Conservation (phyloP, 2,888 invertebrate species). For the Eristalis tenax region DNA sequence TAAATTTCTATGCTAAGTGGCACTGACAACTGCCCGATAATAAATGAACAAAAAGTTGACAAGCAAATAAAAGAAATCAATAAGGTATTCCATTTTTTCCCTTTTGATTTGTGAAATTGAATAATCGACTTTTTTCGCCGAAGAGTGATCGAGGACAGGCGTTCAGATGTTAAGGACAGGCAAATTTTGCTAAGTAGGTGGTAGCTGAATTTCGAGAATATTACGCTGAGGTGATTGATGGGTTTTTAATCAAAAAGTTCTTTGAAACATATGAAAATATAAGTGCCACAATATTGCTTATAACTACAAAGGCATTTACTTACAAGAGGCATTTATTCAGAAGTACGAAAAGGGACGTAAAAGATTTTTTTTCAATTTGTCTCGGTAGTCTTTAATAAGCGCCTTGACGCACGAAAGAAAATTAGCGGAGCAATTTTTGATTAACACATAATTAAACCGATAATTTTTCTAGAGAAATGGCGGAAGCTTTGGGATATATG, state of each 20-base stretch:
- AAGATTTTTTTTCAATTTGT: no score
- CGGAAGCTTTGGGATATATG: no score
- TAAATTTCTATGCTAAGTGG: conserved; percentile 43
- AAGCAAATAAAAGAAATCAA: neutral
- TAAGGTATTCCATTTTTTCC: neutral
- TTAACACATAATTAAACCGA: no score
- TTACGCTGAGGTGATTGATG: neutral
- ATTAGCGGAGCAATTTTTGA: no score
- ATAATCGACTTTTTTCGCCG: neutral
- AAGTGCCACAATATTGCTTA: no score
- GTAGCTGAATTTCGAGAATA: neutral
- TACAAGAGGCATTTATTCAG: no score
- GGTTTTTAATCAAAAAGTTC: neutral
- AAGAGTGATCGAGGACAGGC: neutral
- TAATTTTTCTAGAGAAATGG: no score
- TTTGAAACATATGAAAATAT: neutral
- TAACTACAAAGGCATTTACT: no score
- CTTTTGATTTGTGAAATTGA: conserved; percentile 1
- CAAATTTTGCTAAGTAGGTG: neutral
- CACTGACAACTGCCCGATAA: conserved; percentile 30
- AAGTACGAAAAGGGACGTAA: no score
- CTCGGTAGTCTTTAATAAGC: no score
- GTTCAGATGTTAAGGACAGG: neutral
- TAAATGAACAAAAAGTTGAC: conserved; percentile 1
- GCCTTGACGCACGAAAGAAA: no score